Percentiles rank a stretch among this genome's conserved stretches.
Evolutionary conservation across 2,113 vertebrate species (phyloP).

Genomic region (Oncorhynchus masou): DNA sequence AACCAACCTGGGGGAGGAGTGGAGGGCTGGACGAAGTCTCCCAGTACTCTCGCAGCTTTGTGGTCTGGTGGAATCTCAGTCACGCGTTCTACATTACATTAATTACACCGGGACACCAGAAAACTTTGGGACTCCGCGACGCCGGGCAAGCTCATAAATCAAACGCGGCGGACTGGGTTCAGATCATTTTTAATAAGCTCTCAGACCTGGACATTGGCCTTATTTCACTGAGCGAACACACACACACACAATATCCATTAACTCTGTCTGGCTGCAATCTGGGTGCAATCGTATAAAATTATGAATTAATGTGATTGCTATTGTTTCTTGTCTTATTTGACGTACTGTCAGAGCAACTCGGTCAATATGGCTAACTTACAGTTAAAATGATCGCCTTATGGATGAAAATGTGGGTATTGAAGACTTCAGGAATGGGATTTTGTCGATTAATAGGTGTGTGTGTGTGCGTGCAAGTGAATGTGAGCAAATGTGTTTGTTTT

Average conservation of each 20-base stretch:
- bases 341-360: constrained; percentile 34
- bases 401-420: too few relatives aligned
- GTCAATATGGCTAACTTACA: constrained; percentile 25
- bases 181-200: constrained; percentile 30
- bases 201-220: constrained; percentile 45
- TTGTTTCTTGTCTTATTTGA: constrained; percentile 12
- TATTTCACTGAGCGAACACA: constrained; percentile 49
- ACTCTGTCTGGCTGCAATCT: not conserved
- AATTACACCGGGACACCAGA: constrained; percentile 37
- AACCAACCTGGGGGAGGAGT: not conserved
- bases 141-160: constrained; percentile 57
- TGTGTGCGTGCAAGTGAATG: too few relatives aligned
- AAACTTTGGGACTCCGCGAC: constrained; percentile 27
- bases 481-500: too few relatives aligned
- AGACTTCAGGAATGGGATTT: too few relatives aligned
- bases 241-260: constrained; percentile 30
- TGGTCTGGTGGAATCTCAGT: constrained; percentile 16
- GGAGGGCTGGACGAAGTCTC: not conserved
- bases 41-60: not conserved
- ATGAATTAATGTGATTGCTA: constrained; percentile 35
- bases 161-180: constrained; percentile 34
- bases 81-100: constrained; percentile 42
- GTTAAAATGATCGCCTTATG: not conserved
- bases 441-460: too few relatives aligned
- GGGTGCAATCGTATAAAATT: constrained; percentile 41